Evolutionary conservation across 2,113 vertebrate species (phyloP), one percentile per base, ranked within the genome.

Genomic region (Gallinago media): DNA sequence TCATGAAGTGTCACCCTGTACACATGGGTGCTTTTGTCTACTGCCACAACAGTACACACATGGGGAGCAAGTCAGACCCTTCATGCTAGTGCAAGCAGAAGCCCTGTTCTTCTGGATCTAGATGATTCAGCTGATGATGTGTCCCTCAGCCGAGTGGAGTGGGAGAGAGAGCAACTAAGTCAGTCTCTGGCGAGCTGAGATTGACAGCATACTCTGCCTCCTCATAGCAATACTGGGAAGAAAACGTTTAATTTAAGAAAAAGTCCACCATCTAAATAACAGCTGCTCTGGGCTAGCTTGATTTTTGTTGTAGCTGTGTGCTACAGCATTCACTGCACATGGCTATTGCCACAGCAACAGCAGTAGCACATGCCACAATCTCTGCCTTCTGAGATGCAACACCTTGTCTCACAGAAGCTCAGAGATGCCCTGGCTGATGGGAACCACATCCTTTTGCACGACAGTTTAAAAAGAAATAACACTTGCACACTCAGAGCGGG

Each of bases 401-500:
- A 31, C 46, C 58, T 67, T 61, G 17, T 65, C 73, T 65, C 50
- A 66, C 62, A 85, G 87, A 73, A 78, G 58, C 42, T 89, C 83
- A 54, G 31, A 19, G 15, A 2, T 71, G 58, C 38, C 63, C 80
- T 63, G 77, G 55, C 36, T 96, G 67, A 46, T 91, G 85, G 62
- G 18, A 94, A 68, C 78, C 2, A 11, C 58, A 58, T 78, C 78
- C 70, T 91, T 83, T 65, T 84, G 87, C 36, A 17, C 0, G 0
- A 6, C 34, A 17, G n/a, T 80, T 93, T 91, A 76, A 93, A 95
- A 97, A 91, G 72, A 95, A 97, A 91, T 77, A 65, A 47, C 34
- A 16, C 70, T 42, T 55, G 25, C 70, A 70, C 47, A n/a, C 23
- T 9, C 7, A 29, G 36, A 58, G 40, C 4, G 9, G 13, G 27